Evolutionary conservation across 2,888 invertebrate species (phyloP).

Genomic region (Apamea sordens): DNA sequence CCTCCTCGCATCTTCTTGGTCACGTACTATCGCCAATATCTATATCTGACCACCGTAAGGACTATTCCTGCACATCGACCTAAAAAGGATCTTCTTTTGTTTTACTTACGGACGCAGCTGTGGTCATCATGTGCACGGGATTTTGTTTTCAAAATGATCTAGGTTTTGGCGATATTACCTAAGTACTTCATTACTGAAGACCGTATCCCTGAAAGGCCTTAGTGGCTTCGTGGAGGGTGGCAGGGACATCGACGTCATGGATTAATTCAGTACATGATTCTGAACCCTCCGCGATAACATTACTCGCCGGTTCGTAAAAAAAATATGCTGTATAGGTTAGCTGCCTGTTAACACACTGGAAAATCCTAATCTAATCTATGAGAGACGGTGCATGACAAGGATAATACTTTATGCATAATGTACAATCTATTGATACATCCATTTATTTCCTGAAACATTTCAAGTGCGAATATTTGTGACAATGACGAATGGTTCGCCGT

Average conservation of each 20-base stretch:
- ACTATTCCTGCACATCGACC: too few relatives aligned
- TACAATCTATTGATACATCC: neutral
- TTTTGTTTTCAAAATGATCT: too few relatives aligned
- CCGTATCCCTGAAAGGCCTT: too few relatives aligned
- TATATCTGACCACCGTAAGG: too few relatives aligned
- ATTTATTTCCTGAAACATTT: slow-evolving; percentile 30
- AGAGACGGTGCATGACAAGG: neutral
- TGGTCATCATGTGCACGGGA: too few relatives aligned
- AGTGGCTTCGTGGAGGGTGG: neutral
- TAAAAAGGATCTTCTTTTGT: too few relatives aligned
- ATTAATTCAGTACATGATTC: neutral
- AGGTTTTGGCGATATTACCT: too few relatives aligned
- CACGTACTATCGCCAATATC: too few relatives aligned
- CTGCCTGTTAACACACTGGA: neutral
- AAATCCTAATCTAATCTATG: neutral
- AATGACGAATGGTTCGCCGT: slow-evolving; percentile 13
- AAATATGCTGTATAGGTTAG: neutral
- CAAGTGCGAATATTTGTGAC: slow-evolving; percentile 23
- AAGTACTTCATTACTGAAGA: too few relatives aligned
- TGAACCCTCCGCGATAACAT: fast-evolving
- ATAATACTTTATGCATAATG: neutral
- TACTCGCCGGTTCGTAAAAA: neutral
- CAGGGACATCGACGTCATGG: neutral
- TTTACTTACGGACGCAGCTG: too few relatives aligned
- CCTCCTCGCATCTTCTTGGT: too few relatives aligned